These are phyloP conservation scores for Saguinus midas DNA, from an alignment of 2,113 vertebrate genomes.

Conservation along the genomic window DNA sequence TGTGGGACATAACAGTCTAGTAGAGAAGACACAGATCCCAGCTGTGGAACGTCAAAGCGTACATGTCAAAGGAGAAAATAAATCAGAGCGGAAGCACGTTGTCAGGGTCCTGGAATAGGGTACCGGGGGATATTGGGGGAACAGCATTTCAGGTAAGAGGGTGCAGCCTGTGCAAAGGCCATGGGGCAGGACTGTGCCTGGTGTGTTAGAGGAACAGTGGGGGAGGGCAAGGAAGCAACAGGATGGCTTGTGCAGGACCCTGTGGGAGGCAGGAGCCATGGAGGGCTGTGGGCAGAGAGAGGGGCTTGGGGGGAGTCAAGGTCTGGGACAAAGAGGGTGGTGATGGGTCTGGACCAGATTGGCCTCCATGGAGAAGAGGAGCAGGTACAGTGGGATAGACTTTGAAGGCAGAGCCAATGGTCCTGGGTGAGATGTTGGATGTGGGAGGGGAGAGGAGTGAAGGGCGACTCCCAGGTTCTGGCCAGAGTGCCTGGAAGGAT, in stretches of 20 bases:
- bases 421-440: rapidly evolving
- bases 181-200: rapidly evolving
- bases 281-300: not conserved
- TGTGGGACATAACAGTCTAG: not conserved
- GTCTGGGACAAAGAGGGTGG: too few relatives aligned
- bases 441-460: not conserved
- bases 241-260: not conserved
- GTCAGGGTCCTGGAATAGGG: not conserved
- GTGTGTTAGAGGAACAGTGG: rapidly evolving
- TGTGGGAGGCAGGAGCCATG: too few relatives aligned
- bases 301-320: rapidly evolving
- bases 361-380: not conserved
- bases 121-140: too few relatives aligned
- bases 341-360: not conserved
- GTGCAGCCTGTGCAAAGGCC: not conserved
- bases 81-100: not conserved
- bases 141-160: not conserved
- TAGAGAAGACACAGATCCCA: too few relatives aligned
- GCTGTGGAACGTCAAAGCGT: rapidly evolving
- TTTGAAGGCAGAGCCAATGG: too few relatives aligned
- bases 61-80: rapidly evolving
- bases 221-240: rapidly evolving
- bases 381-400: not conserved
- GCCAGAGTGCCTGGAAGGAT: rapidly evolving
- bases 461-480: rapidly evolving